Base-by-base conservation (phyloP, 2,888 invertebrate species). In the Meganola albula region DNA sequence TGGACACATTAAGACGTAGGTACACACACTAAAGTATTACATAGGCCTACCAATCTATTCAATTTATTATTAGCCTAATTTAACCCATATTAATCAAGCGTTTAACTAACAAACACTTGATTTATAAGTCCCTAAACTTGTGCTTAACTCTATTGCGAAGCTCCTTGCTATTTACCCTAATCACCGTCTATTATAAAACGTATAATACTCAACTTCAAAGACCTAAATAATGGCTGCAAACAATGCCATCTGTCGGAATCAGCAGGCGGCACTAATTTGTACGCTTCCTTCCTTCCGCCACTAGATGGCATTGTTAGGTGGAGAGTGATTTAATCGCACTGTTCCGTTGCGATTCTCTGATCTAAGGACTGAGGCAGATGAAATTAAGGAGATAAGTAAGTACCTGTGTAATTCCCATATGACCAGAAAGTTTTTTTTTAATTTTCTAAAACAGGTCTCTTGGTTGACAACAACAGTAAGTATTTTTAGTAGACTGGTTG, bases 281-380 rank as follows among this genome's bases (percentile, higher is more conserved):
- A 71, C 64, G 69, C 73, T 77, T 79, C 83, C 77, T 76, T 82
- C 83, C 80, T 79, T 68, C 74, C 71, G 63, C 68, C 63, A 60
- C 72, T 62, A 65, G 64, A 45, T 54, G 49, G 53, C 48, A 41
- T 40, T 25, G 41, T 20, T 36, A 25, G 24, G 41, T 40, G 20
- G 35, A 36, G 49, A 41, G 54, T 53, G 51, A 56, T 58, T 57
- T 66, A 60, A 65, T 61, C 59, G 60, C 48, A 47, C 31, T 42
- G 40, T 58, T 66, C 64, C 64, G 58, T 30, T 13, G 22, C 21
- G 30, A 41, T 29, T 36, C 47, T 38, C 48, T 30, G 35, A 38
- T 44, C 39, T 33, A 38, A 44, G 43, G 18, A 7, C 43, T 43
- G 31, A 38, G 21, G 8, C 16, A 32, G 22, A 20, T 20, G 34